Base-by-base conservation (phyloP, 1,140 invertebrate species). In the Drosophila eugracilis region DNA sequence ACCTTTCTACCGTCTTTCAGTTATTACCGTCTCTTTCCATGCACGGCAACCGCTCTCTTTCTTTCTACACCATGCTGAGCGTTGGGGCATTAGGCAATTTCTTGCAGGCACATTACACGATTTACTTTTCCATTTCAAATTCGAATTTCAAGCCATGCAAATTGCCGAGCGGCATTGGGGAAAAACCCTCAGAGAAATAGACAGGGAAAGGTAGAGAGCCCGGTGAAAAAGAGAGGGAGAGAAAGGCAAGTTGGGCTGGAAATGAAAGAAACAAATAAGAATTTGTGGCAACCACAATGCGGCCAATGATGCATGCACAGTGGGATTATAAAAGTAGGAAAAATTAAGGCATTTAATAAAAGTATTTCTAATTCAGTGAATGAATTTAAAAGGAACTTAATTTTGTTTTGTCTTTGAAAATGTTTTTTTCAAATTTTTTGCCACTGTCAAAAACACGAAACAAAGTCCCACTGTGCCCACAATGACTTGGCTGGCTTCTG, bases 21-120 rank as follows among this genome's bases (percentile, higher is more conserved):
- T 24, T 66, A 28, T 22, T 24, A 24, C 21, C 44, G 30, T 26
- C 52, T 30, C 12, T 42, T n/a, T 41, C 22, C 17, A 5, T 14
- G 14, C n/a, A 26, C 2, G 4, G 24, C 24, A 7, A 45, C 28
- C 22, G 39, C 41, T 26, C 55, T 28, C 32, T 41, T 12, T 15
- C 45, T 36, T 12, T 15, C 45, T 36, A 45, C 52, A 45, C 37
- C 47, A 41, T 37, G 44, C 55, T 39, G 24, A 52, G 50, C 42
- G 58, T 63, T 57, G 52, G 28, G 48, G 83, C 77, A 88, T 86
- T 86, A 86, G 83, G 78, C 83, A 83, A 83, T 86, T 86, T 78
- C 83, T 86, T 88, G 81, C 81, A 81, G 81, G 52, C 81, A 63
- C 83, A 88, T 86, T 86, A 86, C 84, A 89, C 83, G 78, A 86